Evolutionary conservation across 1,140 invertebrate species (phyloP).

Genomic region (Nebria ingens): DNA sequence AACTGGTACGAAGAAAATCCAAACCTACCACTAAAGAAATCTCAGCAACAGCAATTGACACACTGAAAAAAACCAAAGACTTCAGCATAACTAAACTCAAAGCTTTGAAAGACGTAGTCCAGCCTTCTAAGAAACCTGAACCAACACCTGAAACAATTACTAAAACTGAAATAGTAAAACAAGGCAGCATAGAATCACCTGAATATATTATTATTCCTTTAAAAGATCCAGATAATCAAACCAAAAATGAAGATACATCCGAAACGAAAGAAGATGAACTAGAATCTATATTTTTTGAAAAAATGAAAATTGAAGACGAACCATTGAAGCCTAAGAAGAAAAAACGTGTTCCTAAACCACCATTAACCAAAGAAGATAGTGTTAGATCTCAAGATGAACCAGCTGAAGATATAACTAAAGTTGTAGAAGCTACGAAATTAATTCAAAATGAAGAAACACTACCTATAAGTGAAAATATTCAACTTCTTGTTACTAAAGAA

Average conservation of each 20-base stretch:
- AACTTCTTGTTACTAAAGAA: conserved; percentile 12
- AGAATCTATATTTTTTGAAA: conserved; percentile 17
- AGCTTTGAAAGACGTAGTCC: conserved; percentile 5
- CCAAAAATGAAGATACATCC: conserved; percentile 27
- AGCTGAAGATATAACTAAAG: background rate
- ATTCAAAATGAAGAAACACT: too few relatives aligned
- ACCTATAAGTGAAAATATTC: too few relatives aligned
- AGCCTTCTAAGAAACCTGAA: conserved; percentile 10
- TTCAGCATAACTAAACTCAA: conserved; percentile 5
- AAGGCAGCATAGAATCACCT: conserved; percentile 19
- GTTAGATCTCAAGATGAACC: background rate
- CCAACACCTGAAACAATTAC: conserved; percentile 25
- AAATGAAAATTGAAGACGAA: too few relatives aligned
- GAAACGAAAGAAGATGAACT: conserved; percentile 31
- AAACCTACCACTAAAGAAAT: conserved; percentile 15
- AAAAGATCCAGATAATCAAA: background rate
- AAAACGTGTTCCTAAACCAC: too few relatives aligned
- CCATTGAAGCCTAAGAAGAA: too few relatives aligned
- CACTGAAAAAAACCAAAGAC: conserved; percentile 4
- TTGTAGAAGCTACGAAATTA: too few relatives aligned
- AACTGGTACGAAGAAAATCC: background rate
- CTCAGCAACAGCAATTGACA: conserved; percentile 1
- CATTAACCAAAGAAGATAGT: background rate
- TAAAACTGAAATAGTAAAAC: conserved; percentile 16
- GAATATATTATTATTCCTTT: background rate